Base-by-base conservation (phyloP, 2,113 vertebrate species). In the Mus spicilegus region DNA sequence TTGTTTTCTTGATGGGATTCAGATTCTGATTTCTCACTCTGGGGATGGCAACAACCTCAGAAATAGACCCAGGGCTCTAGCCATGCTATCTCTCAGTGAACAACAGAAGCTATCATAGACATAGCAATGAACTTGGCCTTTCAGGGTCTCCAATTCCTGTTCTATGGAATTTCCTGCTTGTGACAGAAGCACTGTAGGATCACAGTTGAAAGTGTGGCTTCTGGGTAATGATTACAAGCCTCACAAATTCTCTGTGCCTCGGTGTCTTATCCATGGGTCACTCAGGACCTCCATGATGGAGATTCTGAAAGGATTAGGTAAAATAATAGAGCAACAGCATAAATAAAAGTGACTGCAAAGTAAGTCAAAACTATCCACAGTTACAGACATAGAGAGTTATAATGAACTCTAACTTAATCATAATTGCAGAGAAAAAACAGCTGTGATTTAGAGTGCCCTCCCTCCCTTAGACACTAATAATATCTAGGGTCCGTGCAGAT, bases 1-100 rank as follows among this genome's bases (percentile, higher is more conserved):
- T 67, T 86, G 85, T 72, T 28, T 88, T 88, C 49, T 73, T 73
- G 36, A 42, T 73, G 36, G 73, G 14, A 10, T 54, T n/a, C 36
- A 72, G 86, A 2, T 26, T 92, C 65, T 90, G 70, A 85, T 90
- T 86, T 95, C 63, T 94, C 84, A 91, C 19, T 30, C 63, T 77
- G 39, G 73, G 42, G 16, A 87, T 42, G 46, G 36, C 56, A 91
- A 65, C 30, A 85, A 89, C 65, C 75, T 94, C 87, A 73, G 17
- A 95, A 96, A 92, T 58, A 56, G 49, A 6, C 51, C 73, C 46
- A 86, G 69, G 58, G 16, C 70, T 82, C 30, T 9, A 73, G 51
- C 36, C 56, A 36, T 28, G 75, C 73, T 87, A 63, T 33, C 70
- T 93, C 78, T 93, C 78, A 7, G 26, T 58, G 49, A 90, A 81